phyloP scores from a whole-genome alignment of 2,797 vertebrate genomes.

The Tapirus indicus region DNA sequence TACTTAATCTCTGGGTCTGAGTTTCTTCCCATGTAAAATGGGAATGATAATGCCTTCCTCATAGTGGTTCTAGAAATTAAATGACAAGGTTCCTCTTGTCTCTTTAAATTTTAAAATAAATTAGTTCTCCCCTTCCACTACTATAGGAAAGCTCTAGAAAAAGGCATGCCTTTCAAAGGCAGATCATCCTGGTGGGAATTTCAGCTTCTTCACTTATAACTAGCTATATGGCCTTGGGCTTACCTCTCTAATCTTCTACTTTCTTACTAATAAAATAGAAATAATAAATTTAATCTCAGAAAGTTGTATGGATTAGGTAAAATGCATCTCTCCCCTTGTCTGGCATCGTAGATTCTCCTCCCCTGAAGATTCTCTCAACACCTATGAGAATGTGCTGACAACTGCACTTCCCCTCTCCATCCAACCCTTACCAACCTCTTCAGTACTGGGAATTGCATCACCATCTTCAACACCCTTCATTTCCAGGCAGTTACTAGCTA shows the following conservation, averaged over 20 bases:
- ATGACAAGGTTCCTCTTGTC: background rate
- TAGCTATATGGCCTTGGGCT: background rate
- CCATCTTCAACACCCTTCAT: background rate
- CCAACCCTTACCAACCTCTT: background rate
- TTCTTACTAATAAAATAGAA: slow-evolving; percentile 54
- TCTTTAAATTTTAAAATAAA: background rate
- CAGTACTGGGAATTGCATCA: background rate
- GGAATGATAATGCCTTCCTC: background rate
- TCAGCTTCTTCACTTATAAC: background rate
- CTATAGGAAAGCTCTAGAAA: background rate
- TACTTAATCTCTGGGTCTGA: background rate
- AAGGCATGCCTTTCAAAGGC: background rate
- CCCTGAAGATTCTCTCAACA: background rate
- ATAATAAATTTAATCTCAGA: slow-evolving; percentile 32
- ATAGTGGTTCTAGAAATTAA: slow-evolving; percentile 26
- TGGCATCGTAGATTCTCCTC: background rate
- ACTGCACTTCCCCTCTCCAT: background rate
- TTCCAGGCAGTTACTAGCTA: background rate
- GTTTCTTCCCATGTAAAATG: background rate
- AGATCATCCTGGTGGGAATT: background rate
- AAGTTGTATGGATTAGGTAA: background rate
- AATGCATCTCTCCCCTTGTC: background rate
- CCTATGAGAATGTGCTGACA: background rate
- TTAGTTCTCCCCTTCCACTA: background rate
- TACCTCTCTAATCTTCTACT: background rate